phyloP scores from a whole-genome alignment of 53 echinoderm and acorn worm species.

The Stichopus horrens region DNA sequence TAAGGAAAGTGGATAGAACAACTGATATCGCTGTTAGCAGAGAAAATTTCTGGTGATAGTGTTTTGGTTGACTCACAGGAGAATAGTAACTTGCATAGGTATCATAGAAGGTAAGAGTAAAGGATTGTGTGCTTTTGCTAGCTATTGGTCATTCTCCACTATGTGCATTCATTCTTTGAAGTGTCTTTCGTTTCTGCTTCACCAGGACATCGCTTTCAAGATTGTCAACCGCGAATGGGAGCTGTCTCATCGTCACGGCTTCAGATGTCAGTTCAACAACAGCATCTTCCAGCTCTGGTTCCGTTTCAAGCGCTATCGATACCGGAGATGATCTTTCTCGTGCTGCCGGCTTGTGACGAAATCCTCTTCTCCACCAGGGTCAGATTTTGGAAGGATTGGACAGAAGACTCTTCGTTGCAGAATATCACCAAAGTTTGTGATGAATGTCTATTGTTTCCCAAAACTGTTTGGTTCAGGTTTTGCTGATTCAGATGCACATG shows the following conservation, averaged over 20 bases:
- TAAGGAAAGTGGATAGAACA: no score
- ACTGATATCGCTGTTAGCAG: neutral
- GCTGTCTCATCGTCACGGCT: conserved; percentile 91
- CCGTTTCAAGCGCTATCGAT: conserved; percentile 90
- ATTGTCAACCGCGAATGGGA: conserved; percentile 98
- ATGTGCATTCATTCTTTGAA: neutral
- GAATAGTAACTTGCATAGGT: neutral
- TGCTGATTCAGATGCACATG: no score
- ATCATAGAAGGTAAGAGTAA: neutral
- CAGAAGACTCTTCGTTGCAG: neutral
- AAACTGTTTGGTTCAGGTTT: no score
- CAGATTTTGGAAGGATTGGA: neutral
- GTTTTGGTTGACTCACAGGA: neutral
- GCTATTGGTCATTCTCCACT: neutral
- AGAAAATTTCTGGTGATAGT: neutral
- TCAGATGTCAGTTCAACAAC: conserved; percentile 95
- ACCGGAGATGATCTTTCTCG: conserved; percentile 64
- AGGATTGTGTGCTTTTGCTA: neutral
- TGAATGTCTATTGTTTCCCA: no score
- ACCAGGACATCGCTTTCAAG: conserved; percentile 97
- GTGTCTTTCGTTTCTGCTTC: conserved; percentile 5
- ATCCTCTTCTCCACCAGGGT: neutral
- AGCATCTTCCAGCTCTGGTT: conserved; percentile 97
- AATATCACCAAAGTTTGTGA: no score
- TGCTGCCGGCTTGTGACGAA: neutral